phyloP scores from a whole-genome alignment of 1,140 invertebrate genomes.

The Eumaeus atala region DNA sequence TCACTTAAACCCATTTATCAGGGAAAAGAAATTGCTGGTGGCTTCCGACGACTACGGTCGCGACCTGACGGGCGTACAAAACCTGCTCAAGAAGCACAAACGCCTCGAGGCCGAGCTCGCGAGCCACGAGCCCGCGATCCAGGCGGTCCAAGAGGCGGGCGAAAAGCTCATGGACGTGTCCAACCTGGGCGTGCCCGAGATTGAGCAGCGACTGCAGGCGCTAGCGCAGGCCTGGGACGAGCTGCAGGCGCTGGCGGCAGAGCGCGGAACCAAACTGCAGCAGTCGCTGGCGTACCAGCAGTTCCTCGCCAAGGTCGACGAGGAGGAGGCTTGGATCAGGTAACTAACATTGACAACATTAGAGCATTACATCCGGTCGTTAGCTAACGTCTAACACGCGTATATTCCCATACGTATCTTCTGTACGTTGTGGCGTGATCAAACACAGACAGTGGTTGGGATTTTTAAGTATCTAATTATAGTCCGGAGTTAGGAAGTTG shows the following conservation, averaged over 20 bases:
- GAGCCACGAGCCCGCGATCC: slow-evolving; percentile 97
- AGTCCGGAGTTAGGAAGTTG: too few species aligned
- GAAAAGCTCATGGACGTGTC: slow-evolving; percentile 97
- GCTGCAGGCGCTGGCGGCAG: slow-evolving; percentile 90
- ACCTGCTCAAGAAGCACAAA: slow-evolving; percentile 98
- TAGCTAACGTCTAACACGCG: too few species aligned
- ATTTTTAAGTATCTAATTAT: too few species aligned
- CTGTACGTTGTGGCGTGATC: too few species aligned
- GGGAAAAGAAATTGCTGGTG: slow-evolving; percentile 97
- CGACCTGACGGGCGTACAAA: slow-evolving; percentile 98
- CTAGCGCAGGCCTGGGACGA: slow-evolving; percentile 93
- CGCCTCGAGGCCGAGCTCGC: slow-evolving; percentile 95
- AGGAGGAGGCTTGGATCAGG: slow-evolving; percentile 99
- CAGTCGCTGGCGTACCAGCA: slow-evolving; percentile 97
- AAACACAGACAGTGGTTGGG: too few species aligned
- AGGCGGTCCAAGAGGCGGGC: slow-evolving; percentile 95
- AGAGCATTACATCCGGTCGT: too few species aligned
- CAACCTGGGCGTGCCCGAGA: slow-evolving; percentile 97
- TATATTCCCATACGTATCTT: too few species aligned
- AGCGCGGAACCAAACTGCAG: slow-evolving; percentile 93
- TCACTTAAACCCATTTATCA: slow-evolving; percentile 32
- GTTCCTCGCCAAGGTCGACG: slow-evolving; percentile 98
- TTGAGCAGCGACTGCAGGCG: slow-evolving; percentile 90
- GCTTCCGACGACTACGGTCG: slow-evolving; percentile 98
- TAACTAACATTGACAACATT: slow-evolving; percentile 34